Evolutionary conservation across 2,113 vertebrate genomes (phyloP).

Genomic region (Cynoglossus semilaevis): DNA sequence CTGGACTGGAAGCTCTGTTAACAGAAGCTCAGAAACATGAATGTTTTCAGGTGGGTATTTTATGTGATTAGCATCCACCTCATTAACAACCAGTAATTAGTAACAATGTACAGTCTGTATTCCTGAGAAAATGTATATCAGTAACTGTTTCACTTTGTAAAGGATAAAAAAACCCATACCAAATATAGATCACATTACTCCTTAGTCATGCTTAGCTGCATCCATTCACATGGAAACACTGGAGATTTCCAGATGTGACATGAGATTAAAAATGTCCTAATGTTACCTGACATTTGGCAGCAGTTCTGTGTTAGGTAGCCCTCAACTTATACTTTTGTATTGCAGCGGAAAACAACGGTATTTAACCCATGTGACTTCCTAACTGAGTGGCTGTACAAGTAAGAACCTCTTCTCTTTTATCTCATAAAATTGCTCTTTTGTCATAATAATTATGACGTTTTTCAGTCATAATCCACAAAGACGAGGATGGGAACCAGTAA

Average conservation of each 20-base stretch:
- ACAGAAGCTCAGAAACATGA: conserved; percentile 77
- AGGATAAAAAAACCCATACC: too few relatives aligned
- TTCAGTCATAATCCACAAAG: conserved; percentile 83
- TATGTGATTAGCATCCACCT: not conserved
- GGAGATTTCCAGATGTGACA: too few relatives aligned
- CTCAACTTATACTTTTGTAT: conserved; percentile 18
- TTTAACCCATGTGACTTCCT: conserved; percentile 90
- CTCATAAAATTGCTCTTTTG: not conserved
- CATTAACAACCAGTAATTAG: not conserved
- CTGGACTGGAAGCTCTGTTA: conserved; percentile 82
- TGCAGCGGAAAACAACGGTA: conserved; percentile 82
- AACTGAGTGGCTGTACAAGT: conserved; percentile 94
- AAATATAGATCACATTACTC: too few relatives aligned
- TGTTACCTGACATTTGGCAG: too few relatives aligned
- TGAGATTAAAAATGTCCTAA: too few relatives aligned
- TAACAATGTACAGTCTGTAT: not conserved
- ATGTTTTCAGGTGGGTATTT: conserved; percentile 82
- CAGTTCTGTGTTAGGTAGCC: too few relatives aligned
- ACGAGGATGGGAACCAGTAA: conserved; percentile 66
- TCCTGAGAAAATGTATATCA: not conserved
- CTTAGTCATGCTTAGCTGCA: too few relatives aligned
- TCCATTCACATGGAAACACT: too few relatives aligned
- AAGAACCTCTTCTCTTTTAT: conserved; percentile 56
- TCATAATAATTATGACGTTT: not conserved
- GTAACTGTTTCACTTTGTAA: too few relatives aligned